phyloP scores from a whole-genome alignment of 2,797 vertebrate species.

The Peromyscus aztecus region DNA sequence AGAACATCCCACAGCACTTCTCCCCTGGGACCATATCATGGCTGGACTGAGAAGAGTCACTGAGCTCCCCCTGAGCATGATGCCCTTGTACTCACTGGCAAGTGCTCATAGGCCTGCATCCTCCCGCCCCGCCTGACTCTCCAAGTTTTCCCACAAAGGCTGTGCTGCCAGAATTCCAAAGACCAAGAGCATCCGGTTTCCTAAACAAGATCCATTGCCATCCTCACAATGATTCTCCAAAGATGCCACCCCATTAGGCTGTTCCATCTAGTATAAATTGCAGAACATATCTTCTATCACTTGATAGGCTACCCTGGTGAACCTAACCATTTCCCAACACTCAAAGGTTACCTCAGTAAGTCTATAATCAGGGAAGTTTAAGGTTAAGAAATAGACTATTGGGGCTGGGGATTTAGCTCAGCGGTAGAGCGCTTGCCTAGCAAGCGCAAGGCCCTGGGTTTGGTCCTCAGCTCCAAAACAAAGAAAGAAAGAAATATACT shows the following conservation, averaged over 20 bases:
- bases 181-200: not conserved
- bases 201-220: not conserved
- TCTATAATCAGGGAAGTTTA: not conserved
- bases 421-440: too few relatives aligned
- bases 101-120: not conserved
- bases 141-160: not conserved
- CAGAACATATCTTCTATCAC: not conserved
- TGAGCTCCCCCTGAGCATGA: not conserved
- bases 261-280: not conserved
- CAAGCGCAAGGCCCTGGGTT: too few relatives aligned
- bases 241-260: fast-evolving
- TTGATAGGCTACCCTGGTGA: not conserved
- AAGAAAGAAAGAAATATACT: not conserved
- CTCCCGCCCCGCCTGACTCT: not conserved
- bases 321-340: not conserved
- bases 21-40: not conserved
- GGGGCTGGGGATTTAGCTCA: too few relatives aligned
- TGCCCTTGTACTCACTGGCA: not conserved
- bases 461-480: too few relatives aligned
- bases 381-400: not conserved
- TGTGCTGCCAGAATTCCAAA: not conserved
- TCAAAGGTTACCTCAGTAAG: not conserved
- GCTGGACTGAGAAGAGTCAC: not conserved
- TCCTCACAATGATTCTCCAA: not conserved
- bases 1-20: too few relatives aligned